Conservation (phyloP, 2,113 vertebrate genomes). For the Apaloderma vittatum region DNA sequence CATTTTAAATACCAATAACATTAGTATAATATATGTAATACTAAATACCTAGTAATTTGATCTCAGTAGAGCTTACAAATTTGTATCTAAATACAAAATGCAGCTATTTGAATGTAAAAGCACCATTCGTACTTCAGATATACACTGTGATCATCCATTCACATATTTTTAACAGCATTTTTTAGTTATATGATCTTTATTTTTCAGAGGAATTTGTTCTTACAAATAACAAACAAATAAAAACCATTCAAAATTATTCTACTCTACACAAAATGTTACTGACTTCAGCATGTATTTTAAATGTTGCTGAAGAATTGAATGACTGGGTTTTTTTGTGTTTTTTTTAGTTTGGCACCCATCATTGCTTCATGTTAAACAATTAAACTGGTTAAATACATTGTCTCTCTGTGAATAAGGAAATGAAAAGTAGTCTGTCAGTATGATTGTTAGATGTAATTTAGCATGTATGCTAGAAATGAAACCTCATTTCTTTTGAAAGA, state of each 20-base stretch:
- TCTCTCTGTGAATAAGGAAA: slow-evolving; percentile 1
- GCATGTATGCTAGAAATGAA: background rate
- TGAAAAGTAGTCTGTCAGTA: slow-evolving; percentile 11
- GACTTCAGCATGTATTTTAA: background rate
- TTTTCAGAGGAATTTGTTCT: background rate
- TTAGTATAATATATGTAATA: background rate
- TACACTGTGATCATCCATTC: background rate
- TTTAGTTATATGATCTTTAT: background rate
- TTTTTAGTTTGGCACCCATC: background rate
- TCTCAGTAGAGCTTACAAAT: background rate
- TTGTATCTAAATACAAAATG: background rate
- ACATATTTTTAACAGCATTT: background rate
- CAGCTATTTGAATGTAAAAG: background rate
- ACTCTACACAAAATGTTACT: background rate
- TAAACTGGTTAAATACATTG: slow-evolving; percentile 3
- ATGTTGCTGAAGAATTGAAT: background rate
- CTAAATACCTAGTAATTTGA: background rate
- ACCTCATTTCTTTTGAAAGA: slow-evolving; percentile 35
- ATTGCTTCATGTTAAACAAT: background rate
- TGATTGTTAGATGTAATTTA: slow-evolving; percentile 34
- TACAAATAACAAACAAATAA: background rate
- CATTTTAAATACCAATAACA: background rate
- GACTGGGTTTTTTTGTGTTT: background rate
- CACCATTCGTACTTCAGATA: background rate
- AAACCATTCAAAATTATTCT: background rate